These are phyloP conservation scores for Agriopis marginaria DNA, from an alignment of 2,888 invertebrate genomes.

Conservation along the genomic window DNA sequence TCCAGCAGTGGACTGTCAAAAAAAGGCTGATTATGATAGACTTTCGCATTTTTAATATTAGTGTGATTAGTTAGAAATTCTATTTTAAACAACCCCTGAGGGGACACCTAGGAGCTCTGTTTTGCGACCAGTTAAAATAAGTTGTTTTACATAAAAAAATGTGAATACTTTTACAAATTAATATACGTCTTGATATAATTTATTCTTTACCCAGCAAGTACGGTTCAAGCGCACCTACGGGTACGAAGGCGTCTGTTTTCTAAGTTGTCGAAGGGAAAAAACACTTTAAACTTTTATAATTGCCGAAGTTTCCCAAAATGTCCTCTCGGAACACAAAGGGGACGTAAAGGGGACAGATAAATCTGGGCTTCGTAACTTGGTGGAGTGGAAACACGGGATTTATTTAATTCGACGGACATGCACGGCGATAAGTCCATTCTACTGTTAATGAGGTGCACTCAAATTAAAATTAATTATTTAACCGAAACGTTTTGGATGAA, in stretches of 20 bases:
- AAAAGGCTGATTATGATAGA: no score
- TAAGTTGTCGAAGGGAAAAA: slow-evolving; percentile 58
- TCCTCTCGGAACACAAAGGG: slow-evolving; percentile 46
- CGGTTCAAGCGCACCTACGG: slow-evolving; percentile 10
- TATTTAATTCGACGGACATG: slow-evolving; percentile 23
- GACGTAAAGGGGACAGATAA: slow-evolving; percentile 51
- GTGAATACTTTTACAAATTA: slow-evolving; percentile 2
- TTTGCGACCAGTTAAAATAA: background rate
- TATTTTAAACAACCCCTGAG: background rate
- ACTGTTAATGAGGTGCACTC: slow-evolving; percentile 6
- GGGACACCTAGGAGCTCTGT: background rate
- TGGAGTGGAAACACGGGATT: slow-evolving; percentile 37
- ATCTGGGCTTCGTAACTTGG: slow-evolving; percentile 54
- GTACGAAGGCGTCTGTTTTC: slow-evolving; percentile 48
- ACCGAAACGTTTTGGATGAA: background rate
- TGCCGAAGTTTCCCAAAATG: slow-evolving; percentile 58
- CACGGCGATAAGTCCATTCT: slow-evolving; percentile 7
- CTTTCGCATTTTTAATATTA: no score
- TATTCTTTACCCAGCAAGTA: slow-evolving; percentile 5
- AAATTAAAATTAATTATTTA: background rate
- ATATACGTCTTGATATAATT: slow-evolving; percentile 1
- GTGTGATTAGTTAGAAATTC: no score
- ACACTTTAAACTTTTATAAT: slow-evolving; percentile 69
- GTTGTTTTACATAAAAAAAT: background rate
- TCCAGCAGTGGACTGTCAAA: no score